Base-by-base conservation (phyloP, 2,888 invertebrate species). In the Carcina quercana region DNA sequence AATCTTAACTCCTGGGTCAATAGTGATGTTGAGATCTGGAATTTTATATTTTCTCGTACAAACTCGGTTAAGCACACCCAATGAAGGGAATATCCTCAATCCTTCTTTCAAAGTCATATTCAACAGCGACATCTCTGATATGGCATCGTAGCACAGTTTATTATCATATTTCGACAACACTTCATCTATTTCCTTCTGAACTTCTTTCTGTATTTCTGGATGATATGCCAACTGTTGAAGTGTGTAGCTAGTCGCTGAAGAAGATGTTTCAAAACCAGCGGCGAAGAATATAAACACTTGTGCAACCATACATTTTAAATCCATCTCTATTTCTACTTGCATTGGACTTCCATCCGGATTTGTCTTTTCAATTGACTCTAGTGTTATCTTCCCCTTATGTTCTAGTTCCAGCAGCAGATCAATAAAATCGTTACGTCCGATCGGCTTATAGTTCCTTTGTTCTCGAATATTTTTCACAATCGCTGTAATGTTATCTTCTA, bases 191-290 rank as follows among this genome's bases (percentile, higher is more conserved):
- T 74, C 71, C 10, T 52, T 39, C 28, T 58, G 58, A 20, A 59
- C 51, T 25, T 45, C 56, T 10, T 46, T 40, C 31, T 71, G 73
- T 6, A 53, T 39, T 2, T 65, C 58, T 3, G 59, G 61, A 37
- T 71, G 47, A 12, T 50, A 50, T 1, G 73, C 70, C 1, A 74
- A 44, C 28, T 54, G 48, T 27, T 68, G 65, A 1, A 65, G 34
- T 2, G 57, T 50, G 17, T 55, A 64, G 40, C 62, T 62, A 13
- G 65, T 53, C 3, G 63, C 45, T 1, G 63, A 53, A 5, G 71
- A 62, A 0, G 57, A 59, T 1, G 59, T 54, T 35, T 58, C 59
- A 27, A 53, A 55, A 1, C 60, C 59, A 13, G 54, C 59, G 6
- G 30, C 35, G 21, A 38, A 38, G 30, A 38, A 38, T 4, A 38